Base-by-base conservation (phyloP, 2,888 invertebrate genomes). In the Tortricodes alternella region DNA sequence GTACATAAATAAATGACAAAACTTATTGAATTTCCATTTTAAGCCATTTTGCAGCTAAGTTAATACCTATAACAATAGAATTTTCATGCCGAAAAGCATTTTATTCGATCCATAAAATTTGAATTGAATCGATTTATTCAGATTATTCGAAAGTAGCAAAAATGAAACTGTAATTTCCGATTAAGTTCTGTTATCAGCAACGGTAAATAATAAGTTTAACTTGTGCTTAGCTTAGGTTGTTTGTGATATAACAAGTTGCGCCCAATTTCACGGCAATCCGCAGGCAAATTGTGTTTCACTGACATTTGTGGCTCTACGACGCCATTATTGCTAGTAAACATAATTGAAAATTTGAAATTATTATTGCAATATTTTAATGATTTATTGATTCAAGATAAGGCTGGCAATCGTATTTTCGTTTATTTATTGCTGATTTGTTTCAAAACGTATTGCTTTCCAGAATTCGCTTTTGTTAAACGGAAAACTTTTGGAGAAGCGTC, bases 231-330 rank as follows among this genome's bases (percentile, higher is more conserved):
- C 56, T 27, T 50, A 56, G 44, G 32, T 44, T 50, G 44, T 56
- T 43, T 38, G 24, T 51, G 58, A 43, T 38, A 49, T 58, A 62
- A 60, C 58, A 60, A 58, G 57, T 62, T 46, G 51, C 49, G 55
- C 61, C 60, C 63, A 65, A 65, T 67, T 67, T 67, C 65, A 67
- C 61, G 64, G 53, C 39, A 50, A 50, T 59, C 59, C 43, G 37
- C 24, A 11, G 44, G 23, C 16, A 55, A 50, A 56, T 56, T 56
- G 50, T 38, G 50, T 50, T 56, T 56, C 44, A 56, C 56, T 38
- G 56, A 37, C 50, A 50, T 56, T 56, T 56, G 9, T 43, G 53
- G 34, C 18, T 27, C 13, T 11, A 13, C 43, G 51, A 5, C 56
- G 49, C 49, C 56, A 38, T n/a, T 46, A 32, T 44, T 32, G 50